These are phyloP conservation scores for Ceratina australensis DNA, from an alignment of 1,140 invertebrate species.

Conservation along the genomic window DNA sequence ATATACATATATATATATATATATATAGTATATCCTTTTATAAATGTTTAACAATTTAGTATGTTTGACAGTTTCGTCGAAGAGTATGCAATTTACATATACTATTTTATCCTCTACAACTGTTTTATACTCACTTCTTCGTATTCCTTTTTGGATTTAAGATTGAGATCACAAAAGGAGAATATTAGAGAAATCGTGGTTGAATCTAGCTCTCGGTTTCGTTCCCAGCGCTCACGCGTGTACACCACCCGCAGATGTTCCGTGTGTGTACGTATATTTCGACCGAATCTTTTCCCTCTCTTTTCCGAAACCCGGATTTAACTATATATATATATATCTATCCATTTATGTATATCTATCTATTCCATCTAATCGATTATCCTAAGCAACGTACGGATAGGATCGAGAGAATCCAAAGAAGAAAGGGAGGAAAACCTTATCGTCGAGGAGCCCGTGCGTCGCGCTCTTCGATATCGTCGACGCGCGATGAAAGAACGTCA, in stretches of 20 bases:
- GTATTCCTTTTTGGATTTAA: constrained; percentile 31
- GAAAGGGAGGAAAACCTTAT: constrained; percentile 36
- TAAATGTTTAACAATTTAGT: constrained; percentile 57
- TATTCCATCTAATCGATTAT: background rate
- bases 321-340: constrained; percentile 3
- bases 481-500: too few relatives aligned
- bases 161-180: constrained; percentile 61
- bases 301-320: background rate
- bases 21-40: constrained; percentile 39
- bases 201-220: constrained; percentile 7
- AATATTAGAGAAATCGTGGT: constrained; percentile 7
- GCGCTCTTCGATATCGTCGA: too few relatives aligned
- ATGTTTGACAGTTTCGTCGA: constrained; percentile 45
- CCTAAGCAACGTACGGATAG: constrained; percentile 5
- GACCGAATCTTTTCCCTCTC: background rate
- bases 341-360: constrained; percentile 1
- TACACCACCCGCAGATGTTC: background rate
- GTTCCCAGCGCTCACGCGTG: background rate
- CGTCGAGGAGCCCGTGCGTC: background rate
- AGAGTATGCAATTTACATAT: constrained; percentile 43
- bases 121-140: background rate
- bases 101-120: background rate
- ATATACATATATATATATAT: constrained; percentile 36
- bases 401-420: constrained; percentile 30
- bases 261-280: background rate